Evolutionary conservation across 1,140 invertebrate genomes (phyloP), one percentile per base, ranked within the genome.

Genomic region (Palaemon carinicauda): DNA sequence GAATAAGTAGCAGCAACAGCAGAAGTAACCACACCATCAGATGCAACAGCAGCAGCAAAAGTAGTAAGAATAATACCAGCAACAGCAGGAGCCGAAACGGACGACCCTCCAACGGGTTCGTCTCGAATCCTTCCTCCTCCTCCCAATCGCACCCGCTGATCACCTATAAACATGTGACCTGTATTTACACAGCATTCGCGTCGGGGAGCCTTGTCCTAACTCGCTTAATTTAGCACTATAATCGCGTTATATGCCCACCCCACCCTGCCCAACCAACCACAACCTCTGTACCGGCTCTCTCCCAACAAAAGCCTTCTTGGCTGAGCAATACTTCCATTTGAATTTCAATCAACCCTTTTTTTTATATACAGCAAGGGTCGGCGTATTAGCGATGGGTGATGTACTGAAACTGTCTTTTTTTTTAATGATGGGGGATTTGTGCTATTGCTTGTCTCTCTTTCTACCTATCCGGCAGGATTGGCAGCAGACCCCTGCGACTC

Each of bases 181-280:
- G 33, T 80, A 80, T 56, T 80, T 80, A 56, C 77, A n/a, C 53
- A 7, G 24, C 14, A 31, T 4, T 54, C 77, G 33, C 77, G 56
- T 80, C 77, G 52, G 77, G 77, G 77, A 60, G 77, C 54, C 77
- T 60, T 80, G 77, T 80, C 77, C 53, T 19, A 21, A 54, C 31
- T 19, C 12, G 77, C 53, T 80, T 80, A 80, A 80, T 80, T 80
- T 80, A 80, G 52, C 77, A 33, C 77, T 54, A 80, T 80, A 80
- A 80, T 80, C 77, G 77, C 54, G 77, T 80, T 80, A 24, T 14
- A 19, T 54, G 52, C 19, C 52, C 53, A 10, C 52, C 24, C 77
- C 29, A n/a, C 24, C 52, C 41, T 80, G 53, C 41, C 41, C 41
- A 12, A 41, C 41, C 41, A 12, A 41, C 41, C 41, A 41, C 41